Percentiles rank a stretch among this genome's conserved stretches.
phyloP scores from a whole-genome alignment of 2,888 invertebrate genomes.

The Volucella inanis region DNA sequence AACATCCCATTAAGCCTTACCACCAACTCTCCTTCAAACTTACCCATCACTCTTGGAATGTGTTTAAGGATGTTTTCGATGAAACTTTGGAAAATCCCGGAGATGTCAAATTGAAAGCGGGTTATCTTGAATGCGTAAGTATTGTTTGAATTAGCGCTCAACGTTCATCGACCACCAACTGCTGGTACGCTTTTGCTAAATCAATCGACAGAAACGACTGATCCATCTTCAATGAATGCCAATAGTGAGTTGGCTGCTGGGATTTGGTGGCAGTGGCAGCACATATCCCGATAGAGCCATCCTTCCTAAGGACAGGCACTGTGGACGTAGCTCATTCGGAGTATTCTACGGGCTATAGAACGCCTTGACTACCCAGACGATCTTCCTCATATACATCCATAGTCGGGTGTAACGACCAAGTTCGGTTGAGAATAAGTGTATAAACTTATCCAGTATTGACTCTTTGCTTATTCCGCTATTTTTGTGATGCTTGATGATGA shows the following conservation, averaged over 20 bases:
- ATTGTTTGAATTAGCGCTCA: constrained; percentile 78
- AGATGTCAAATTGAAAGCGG: constrained; percentile 59
- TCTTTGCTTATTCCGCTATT: too few relatives aligned
- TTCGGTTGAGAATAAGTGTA: too few relatives aligned
- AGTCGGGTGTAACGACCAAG: too few relatives aligned
- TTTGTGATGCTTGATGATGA: not conserved
- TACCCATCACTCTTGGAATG: constrained; percentile 41
- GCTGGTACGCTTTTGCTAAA: constrained; percentile 79
- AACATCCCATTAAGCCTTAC: constrained; percentile 12
- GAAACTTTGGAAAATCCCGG: constrained; percentile 65
- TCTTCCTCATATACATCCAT: constrained; percentile 59
- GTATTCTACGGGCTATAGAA: too few relatives aligned
- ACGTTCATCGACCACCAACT: constrained; percentile 78
- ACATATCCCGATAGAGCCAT: constrained; percentile 76
- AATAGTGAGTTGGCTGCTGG: constrained; percentile 57
- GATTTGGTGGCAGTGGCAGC: constrained; percentile 76
- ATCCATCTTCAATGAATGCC: constrained; percentile 76
- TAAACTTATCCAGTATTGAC: too few relatives aligned
- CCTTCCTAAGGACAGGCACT: constrained; percentile 60
- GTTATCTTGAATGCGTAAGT: constrained; percentile 77
- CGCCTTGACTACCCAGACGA: constrained; percentile 72
- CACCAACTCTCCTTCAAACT: constrained; percentile 25
- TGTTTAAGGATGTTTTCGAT: constrained; percentile 33
- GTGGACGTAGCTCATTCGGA: too few relatives aligned
- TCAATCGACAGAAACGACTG: constrained; percentile 80